A percentile compares a stretch with the other conserved stretches of the same genome.
Conservation (phyloP, 2,888 invertebrate genomes). For the Clepsis dumicolana region DNA sequence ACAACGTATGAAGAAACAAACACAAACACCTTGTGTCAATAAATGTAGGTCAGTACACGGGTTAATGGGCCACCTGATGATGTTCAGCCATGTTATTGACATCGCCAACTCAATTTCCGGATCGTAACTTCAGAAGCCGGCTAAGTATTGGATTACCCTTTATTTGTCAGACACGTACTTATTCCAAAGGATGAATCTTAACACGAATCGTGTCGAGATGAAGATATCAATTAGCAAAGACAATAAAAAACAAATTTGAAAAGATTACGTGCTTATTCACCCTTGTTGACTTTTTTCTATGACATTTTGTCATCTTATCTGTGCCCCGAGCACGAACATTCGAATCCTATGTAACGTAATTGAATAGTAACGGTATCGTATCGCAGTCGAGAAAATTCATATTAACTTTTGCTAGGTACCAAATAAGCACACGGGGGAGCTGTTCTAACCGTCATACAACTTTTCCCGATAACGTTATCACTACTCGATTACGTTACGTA, state of each 20-base stretch:
- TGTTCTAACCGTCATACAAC: no score
- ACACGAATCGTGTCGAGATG: constrained; percentile 1
- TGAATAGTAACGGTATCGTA: no score
- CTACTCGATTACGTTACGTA: no score
- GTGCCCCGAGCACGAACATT: no score
- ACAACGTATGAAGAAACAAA: background rate
- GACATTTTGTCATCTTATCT: background rate
- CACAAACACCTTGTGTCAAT: background rate
- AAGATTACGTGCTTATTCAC: background rate
- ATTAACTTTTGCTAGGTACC: no score
- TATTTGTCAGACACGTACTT: constrained; percentile 8
- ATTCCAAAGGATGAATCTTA: background rate
- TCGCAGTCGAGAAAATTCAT: no score
- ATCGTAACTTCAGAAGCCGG: background rate
- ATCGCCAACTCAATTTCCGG: constrained; percentile 1
- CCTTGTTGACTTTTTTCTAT: background rate
- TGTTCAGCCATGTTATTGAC: constrained; percentile 8
- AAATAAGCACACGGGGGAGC: no score
- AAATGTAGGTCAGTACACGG: constrained; percentile 17
- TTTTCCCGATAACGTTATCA: no score
- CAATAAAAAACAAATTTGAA: background rate
- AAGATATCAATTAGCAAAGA: background rate
- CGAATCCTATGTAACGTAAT: no score
- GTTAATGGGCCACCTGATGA: constrained; percentile 23
- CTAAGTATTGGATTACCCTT: background rate